phyloP scores from a whole-genome alignment of 2,797 vertebrate species.

The Nasua narica region DNA sequence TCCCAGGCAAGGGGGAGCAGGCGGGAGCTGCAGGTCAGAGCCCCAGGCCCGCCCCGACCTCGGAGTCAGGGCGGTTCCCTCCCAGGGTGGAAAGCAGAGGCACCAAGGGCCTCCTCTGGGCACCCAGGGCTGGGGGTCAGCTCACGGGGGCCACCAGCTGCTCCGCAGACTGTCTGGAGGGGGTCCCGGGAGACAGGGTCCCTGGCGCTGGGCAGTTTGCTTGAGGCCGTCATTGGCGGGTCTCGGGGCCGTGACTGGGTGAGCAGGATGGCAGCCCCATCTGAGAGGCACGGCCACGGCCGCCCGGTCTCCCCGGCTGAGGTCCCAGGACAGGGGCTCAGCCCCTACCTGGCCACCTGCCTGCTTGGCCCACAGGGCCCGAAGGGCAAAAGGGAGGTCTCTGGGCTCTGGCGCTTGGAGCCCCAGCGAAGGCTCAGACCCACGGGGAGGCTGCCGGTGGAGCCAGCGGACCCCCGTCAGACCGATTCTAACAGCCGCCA shows the following conservation, averaged over 20 bases:
- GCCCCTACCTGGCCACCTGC: neutral
- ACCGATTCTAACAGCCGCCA: neutral
- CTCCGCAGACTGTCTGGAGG: neutral
- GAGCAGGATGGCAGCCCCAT: neutral
- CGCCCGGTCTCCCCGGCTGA: neutral
- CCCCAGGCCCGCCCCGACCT: neutral
- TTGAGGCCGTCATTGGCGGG: fast-evolving
- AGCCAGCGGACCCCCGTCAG: too few relatives aligned
- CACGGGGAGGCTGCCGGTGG: neutral
- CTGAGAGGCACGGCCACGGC: neutral
- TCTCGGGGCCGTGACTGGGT: neutral
- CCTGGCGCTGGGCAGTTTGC: fast-evolving
- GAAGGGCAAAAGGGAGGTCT: neutral
- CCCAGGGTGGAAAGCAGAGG: fast-evolving
- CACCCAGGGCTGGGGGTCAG: too few relatives aligned
- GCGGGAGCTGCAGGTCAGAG: neutral
- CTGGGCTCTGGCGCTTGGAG: fast-evolving
- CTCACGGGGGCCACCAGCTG: neutral
- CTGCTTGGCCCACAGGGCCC: neutral
- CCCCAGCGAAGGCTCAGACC: neutral
- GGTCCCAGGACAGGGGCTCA: neutral
- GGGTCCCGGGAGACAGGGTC: fast-evolving
- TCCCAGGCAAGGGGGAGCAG: neutral
- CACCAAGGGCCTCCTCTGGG: neutral
- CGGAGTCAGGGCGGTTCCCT: fast-evolving